Conservation (phyloP, 2,888 invertebrate genomes). For the Athalia cordata region DNA sequence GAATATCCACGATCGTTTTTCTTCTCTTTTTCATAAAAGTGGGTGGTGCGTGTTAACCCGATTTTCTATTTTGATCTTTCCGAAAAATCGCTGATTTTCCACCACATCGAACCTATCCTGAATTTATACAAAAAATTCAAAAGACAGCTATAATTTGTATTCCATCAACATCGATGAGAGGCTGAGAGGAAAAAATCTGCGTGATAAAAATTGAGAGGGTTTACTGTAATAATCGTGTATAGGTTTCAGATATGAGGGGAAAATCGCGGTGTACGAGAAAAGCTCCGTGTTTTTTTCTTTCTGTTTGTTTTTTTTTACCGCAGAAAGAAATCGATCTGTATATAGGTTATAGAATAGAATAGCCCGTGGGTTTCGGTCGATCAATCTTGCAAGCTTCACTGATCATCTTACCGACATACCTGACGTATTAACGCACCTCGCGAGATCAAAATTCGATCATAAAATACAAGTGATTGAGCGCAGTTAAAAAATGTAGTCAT, state of each 20-base stretch:
- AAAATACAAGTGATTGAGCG: neutral
- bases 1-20: too few relatives aligned
- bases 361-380: slow-evolving; percentile 26
- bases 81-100: too few relatives aligned
- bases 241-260: neutral
- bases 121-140: too few relatives aligned
- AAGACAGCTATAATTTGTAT: too few relatives aligned
- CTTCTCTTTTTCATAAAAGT: too few relatives aligned
- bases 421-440: slow-evolving; percentile 5
- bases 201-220: too few relatives aligned
- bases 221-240: too few relatives aligned
- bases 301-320: neutral
- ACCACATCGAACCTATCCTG: too few relatives aligned
- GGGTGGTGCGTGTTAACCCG: too few relatives aligned
- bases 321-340: slow-evolving; percentile 22
- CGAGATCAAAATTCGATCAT: neutral
- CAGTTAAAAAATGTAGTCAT: neutral
- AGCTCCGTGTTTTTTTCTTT: neutral
- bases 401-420: slow-evolving; percentile 13
- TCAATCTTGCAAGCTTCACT: slow-evolving; percentile 32
- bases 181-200: too few relatives aligned
- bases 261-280: slow-evolving; percentile 2
- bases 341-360: neutral
- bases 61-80: too few relatives aligned
- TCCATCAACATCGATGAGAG: too few relatives aligned